Base-by-base conservation (phyloP, 2,113 vertebrate genomes). In the Ictidomys tridecemlineatus region DNA sequence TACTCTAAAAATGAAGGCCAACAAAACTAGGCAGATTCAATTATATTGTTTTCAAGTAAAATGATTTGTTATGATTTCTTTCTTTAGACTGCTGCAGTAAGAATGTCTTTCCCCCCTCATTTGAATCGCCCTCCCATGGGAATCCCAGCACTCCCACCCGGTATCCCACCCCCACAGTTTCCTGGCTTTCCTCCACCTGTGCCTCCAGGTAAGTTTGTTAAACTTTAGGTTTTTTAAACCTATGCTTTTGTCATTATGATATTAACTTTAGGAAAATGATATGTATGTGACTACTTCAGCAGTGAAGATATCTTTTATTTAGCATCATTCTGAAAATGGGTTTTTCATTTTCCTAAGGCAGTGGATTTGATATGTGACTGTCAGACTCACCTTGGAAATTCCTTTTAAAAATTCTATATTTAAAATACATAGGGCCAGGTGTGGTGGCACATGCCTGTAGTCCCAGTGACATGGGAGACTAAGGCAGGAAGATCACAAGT, bases 91-190 rank as follows among this genome's bases (percentile, higher is more conserved):
- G 97, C 97, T 98, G 98, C 98, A 94, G 97, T 97, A 98, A 99
- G 98, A 98, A 99, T 99, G 99, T 99, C 99, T 93, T 99, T 99
- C 82, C 99, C 99, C 95, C 99, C 99, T 98, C 99, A 99, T 98
- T 98, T 99, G 97, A 99, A 99, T 98, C 99, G 99, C 96, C 99
- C 99, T 97, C 99, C 99, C 11, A 99, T 99, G 98, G 99, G 99
- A 97, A 99, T 99, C 98, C 99, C 99, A 89, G 98, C 99, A 0
- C 99, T 99, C 98, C 99, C 99, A 20, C 99, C 99, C 8, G 99
- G 99, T 96, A 99, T 99, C 79, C 99, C 99, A 51, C 99, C 99
- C 72, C 99, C 99, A 58, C 99, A 99, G 90, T 99, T 99, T 98
- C 99, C 99, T 98, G 99, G 99, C 39, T 99, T 99, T 98, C 99